Evolutionary conservation across 2,888 invertebrate genomes (phyloP).

Genomic region (Lepidochitona cinerea): DNA sequence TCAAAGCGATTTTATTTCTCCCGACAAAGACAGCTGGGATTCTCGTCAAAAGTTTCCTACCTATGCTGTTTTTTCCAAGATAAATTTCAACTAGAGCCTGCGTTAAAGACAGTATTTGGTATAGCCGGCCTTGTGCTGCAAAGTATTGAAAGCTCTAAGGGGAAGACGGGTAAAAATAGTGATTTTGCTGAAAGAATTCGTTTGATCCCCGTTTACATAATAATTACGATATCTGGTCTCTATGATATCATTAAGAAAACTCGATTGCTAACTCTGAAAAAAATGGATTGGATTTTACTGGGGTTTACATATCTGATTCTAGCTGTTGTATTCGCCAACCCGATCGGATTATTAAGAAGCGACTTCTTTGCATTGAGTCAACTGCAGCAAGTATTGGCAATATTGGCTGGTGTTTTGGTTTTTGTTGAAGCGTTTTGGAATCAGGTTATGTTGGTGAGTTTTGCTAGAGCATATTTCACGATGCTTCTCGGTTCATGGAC

Average conservation of each 20-base stretch:
- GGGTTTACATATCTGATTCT: not conserved
- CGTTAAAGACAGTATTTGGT: not conserved
- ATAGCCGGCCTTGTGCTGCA: not conserved
- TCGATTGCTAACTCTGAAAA: not conserved
- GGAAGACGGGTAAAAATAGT: not conserved
- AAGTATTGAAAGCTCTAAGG: not conserved
- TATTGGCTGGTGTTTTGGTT: not conserved
- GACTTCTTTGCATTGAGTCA: not conserved
- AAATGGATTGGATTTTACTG: not conserved
- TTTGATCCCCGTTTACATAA: not conserved
- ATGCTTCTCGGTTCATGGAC: conserved; percentile 32
- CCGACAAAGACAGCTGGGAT: not conserved
- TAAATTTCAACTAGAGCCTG: not conserved
- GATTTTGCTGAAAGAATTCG: not conserved
- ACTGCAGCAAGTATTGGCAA: not conserved
- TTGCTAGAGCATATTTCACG: conserved; percentile 14
- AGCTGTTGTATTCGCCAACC: not conserved
- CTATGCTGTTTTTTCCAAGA: not conserved
- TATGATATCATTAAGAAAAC: not conserved
- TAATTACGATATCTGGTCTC: not conserved
- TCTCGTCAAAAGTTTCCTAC: not conserved
- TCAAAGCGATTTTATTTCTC: not conserved
- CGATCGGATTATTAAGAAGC: not conserved
- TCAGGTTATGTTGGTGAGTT: not conserved
- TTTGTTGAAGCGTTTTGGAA: not conserved